phyloP scores from a whole-genome alignment of 2,113 vertebrate genomes.

The Hippocampus guttulatus region DNA sequence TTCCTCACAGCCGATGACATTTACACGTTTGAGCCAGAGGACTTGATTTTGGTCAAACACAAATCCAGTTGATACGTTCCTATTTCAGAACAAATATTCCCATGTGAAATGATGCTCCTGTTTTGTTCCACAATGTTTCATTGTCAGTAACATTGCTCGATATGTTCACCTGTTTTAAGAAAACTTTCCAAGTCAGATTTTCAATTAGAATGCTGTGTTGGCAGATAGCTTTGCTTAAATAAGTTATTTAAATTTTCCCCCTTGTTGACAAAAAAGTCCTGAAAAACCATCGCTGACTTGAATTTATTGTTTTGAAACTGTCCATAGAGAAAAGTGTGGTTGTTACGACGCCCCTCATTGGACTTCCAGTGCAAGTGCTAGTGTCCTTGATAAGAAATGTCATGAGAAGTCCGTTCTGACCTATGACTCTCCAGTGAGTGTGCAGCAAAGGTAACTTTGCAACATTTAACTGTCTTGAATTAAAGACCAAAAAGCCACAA shows the following conservation, averaged over 20 bases:
- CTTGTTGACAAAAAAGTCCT: too few relatives aligned
- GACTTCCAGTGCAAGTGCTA: background rate
- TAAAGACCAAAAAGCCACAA: slow-evolving; percentile 33
- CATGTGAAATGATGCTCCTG: background rate
- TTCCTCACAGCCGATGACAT: background rate
- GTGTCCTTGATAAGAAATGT: background rate
- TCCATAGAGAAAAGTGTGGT: background rate
- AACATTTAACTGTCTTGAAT: slow-evolving; percentile 3
- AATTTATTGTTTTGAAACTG: background rate
- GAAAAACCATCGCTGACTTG: too few relatives aligned
- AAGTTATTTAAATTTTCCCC: too few relatives aligned
- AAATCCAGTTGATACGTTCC: background rate
- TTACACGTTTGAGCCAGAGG: background rate
- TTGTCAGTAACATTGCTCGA: too few relatives aligned
- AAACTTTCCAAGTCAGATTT: too few relatives aligned
- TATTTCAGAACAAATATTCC: background rate
- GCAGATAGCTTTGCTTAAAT: too few relatives aligned
- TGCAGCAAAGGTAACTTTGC: background rate
- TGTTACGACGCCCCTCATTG: background rate
- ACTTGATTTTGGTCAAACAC: background rate
- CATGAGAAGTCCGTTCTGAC: background rate
- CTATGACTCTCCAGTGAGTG: background rate
- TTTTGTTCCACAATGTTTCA: too few relatives aligned
- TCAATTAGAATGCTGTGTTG: too few relatives aligned
- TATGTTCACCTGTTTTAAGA: too few relatives aligned